These are phyloP conservation scores for Hyposoter didymator DNA, from an alignment of 2,888 invertebrate genomes.

Conservation along the genomic window DNA sequence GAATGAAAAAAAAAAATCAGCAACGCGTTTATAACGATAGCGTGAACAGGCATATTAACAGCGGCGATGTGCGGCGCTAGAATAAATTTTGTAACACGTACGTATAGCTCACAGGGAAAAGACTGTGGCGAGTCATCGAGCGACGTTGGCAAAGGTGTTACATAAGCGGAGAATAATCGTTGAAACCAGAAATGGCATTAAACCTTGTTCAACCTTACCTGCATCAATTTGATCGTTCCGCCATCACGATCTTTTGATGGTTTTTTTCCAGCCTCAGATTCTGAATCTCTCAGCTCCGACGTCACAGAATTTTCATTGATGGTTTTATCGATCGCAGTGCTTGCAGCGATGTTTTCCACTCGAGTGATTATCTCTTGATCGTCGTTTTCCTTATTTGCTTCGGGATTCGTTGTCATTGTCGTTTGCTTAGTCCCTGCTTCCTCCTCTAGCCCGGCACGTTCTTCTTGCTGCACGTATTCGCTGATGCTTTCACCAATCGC, in stretches of 20 bases:
- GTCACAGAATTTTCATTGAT: slow-evolving; percentile 19
- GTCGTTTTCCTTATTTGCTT: background rate
- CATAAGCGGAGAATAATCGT: slow-evolving; percentile 15
- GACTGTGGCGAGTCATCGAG: slow-evolving; percentile 61
- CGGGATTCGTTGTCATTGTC: slow-evolving; percentile 19
- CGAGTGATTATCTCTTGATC: background rate
- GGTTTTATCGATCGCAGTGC: background rate
- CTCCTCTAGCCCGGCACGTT: background rate
- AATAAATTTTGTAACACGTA: slow-evolving; percentile 14
- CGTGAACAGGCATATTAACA: slow-evolving; percentile 7
- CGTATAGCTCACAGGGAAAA: slow-evolving; percentile 32
- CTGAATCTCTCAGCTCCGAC: background rate
- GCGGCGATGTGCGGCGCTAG: background rate
- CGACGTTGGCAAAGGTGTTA: slow-evolving; percentile 25
- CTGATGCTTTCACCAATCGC: slow-evolving; percentile 1
- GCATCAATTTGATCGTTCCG: slow-evolving; percentile 74
- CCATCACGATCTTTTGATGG: slow-evolving; percentile 26
- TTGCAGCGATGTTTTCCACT: slow-evolving; percentile 15
- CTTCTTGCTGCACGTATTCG: background rate
- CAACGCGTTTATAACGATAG: background rate
- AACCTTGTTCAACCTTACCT: slow-evolving; percentile 74
- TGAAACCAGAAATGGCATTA: slow-evolving; percentile 28
- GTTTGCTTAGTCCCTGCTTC: background rate
- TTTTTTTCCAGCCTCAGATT: background rate
- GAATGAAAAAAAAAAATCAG: background rate